phyloP scores from a whole-genome alignment of 2,113 vertebrate species.

The Morone saxatilis region DNA sequence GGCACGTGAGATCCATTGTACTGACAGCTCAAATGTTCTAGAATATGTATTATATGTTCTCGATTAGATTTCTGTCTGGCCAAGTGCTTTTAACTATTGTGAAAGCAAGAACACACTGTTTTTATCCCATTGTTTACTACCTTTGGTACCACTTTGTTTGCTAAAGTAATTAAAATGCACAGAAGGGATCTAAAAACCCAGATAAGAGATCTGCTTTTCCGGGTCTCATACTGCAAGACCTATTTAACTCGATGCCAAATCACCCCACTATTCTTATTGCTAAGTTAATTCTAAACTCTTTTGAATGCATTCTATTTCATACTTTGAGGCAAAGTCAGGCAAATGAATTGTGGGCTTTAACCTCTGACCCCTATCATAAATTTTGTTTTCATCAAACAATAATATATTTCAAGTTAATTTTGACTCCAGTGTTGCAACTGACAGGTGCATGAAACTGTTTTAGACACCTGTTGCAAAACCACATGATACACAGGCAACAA shows the following conservation, averaged over 20 bases:
- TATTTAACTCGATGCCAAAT: background rate
- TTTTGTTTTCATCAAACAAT: background rate
- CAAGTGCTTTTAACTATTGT: background rate
- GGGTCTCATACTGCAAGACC: background rate
- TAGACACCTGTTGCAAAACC: conserved; percentile 14
- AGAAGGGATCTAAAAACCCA: background rate
- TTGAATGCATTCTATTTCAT: background rate
- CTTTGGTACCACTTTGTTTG: background rate
- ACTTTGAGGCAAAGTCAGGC: background rate
- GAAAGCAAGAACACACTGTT: background rate
- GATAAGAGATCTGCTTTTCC: background rate
- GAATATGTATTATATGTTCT: background rate
- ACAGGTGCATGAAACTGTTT: background rate
- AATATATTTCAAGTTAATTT: conserved; percentile 7
- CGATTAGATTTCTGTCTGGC: conserved; percentile 5
- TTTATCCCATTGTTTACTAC: background rate
- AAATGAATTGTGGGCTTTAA: background rate
- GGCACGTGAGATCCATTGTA: conserved; percentile 51
- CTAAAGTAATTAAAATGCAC: conserved; percentile 13
- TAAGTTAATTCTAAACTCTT: background rate
- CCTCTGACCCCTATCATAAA: conserved; percentile 1
- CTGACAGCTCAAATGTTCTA: background rate
- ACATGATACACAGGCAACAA: conserved; percentile 53
- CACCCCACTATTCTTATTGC: background rate
- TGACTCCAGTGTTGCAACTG: conserved; percentile 28